Conservation (phyloP, 2,113 vertebrate species). For the Podiceps cristatus region DNA sequence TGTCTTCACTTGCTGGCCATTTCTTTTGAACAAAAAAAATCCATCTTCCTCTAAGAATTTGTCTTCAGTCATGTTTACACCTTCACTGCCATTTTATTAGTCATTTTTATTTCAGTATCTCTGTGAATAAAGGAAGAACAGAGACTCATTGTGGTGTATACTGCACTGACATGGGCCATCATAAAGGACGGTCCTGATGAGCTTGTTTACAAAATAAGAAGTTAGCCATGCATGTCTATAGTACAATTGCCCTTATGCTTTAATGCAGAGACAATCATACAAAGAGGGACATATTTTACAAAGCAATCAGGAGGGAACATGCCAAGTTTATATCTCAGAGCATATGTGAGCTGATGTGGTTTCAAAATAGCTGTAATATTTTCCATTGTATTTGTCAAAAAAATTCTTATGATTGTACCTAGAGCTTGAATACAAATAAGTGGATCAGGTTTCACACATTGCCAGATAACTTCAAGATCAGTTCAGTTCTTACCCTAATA, state of each 20-base stretch:
- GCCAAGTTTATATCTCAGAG: conserved; percentile 53
- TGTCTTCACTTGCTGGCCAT: background rate
- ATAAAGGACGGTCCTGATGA: background rate
- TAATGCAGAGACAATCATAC: background rate
- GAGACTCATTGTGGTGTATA: background rate
- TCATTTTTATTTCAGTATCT: background rate
- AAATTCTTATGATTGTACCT: background rate
- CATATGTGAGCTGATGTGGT: conserved; percentile 36
- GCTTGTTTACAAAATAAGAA: background rate
- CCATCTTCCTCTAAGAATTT: background rate
- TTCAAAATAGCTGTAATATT: conserved; percentile 50
- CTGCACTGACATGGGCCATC: background rate
- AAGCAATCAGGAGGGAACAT: background rate
- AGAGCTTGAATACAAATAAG: conserved; percentile 31
- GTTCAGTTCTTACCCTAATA: conserved; percentile 22
- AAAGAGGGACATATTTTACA: background rate
- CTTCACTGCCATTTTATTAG: background rate
- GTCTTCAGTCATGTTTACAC: background rate
- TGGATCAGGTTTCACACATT: background rate
- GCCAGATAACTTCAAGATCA: conserved; percentile 16
- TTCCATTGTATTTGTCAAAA: conserved; percentile 56
- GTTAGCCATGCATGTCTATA: background rate
- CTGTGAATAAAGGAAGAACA: background rate
- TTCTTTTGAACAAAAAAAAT: background rate
- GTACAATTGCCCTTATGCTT: background rate